Conservation (phyloP, 2,113 vertebrate genomes). For the Rana temporaria region DNA sequence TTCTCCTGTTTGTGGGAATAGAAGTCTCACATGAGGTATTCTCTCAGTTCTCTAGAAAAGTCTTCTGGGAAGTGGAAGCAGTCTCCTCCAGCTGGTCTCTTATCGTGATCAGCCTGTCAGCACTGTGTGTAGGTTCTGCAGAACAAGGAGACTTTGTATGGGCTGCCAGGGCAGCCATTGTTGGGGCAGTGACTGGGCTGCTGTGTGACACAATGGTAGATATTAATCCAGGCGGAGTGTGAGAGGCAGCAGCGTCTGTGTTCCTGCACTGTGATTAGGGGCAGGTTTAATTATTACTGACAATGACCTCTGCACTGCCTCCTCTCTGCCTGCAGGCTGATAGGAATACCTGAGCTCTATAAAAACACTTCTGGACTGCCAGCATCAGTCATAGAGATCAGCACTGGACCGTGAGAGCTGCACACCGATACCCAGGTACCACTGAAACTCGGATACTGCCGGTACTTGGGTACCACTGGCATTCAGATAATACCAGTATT, state of each 20-base stretch:
- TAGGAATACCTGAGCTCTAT: slow-evolving; percentile 7
- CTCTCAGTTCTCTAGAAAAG: too few species aligned
- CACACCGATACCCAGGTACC: too few species aligned
- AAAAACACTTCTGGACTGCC: slow-evolving; percentile 1
- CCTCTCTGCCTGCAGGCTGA: background rate
- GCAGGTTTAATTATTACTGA: slow-evolving; percentile 54
- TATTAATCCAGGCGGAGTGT: slow-evolving; percentile 13
- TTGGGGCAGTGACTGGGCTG: background rate
- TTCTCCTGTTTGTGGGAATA: too few species aligned
- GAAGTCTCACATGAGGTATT: too few species aligned
- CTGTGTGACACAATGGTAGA: background rate
- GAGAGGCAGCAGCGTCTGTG: background rate
- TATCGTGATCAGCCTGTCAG: too few species aligned
- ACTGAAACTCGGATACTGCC: too few species aligned
- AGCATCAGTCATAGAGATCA: too few species aligned
- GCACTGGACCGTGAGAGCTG: too few species aligned
- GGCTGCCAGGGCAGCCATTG: background rate
- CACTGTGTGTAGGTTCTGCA: slow-evolving; percentile 31
- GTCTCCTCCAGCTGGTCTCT: too few species aligned
- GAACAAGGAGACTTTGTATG: slow-evolving; percentile 42
- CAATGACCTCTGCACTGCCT: slow-evolving; percentile 42
- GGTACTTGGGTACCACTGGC: too few species aligned
- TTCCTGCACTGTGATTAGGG: slow-evolving; percentile 13
- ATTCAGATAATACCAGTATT: too few species aligned
- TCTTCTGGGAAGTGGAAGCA: too few species aligned